Percentiles rank a stretch among this genome's conserved stretches.
Conservation (phyloP, 2,797 vertebrate species). For the Siniperca obscura region DNA sequence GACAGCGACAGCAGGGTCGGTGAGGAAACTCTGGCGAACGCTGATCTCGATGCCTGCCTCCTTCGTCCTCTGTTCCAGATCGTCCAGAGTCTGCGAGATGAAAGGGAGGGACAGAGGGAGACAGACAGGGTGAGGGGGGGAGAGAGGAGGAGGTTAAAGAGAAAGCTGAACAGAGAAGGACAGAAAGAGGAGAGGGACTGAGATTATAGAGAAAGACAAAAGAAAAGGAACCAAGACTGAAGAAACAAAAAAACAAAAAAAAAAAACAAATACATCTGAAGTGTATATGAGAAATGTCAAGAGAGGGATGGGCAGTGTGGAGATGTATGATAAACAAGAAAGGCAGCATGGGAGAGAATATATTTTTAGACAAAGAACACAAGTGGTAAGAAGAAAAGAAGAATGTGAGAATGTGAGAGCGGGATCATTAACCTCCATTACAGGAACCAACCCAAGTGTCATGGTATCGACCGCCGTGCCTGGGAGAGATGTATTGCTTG, state of each 20-base stretch:
- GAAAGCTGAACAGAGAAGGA: slow-evolving; percentile 41
- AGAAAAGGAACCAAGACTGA: slow-evolving; percentile 34
- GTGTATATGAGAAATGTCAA: slow-evolving; percentile 48
- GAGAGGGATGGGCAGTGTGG: slow-evolving; percentile 21
- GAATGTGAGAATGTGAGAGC: slow-evolving; percentile 49
- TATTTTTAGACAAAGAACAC: slow-evolving; percentile 55
- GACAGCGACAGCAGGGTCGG: slow-evolving; percentile 93
- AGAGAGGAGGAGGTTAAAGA: slow-evolving; percentile 56
- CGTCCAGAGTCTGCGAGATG: slow-evolving; percentile 91
- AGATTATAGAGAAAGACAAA: slow-evolving; percentile 52
- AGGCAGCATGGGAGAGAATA: slow-evolving; percentile 25
- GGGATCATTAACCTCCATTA: slow-evolving; percentile 79
- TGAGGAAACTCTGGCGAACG: slow-evolving; percentile 96
- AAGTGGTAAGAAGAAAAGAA: slow-evolving; percentile 39
- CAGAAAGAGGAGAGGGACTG: slow-evolving; percentile 57
- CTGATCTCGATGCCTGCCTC: slow-evolving; percentile 96
- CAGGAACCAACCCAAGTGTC: slow-evolving; percentile 66
- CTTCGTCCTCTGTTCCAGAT: slow-evolving; percentile 92
- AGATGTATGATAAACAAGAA: slow-evolving; percentile 38
- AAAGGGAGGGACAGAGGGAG: slow-evolving; percentile 57
- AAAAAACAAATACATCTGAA: slow-evolving; percentile 27
- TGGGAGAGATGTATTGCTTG: slow-evolving; percentile 64
- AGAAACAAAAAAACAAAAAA: slow-evolving; percentile 4
- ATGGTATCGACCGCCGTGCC: slow-evolving; percentile 63
- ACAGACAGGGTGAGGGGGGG: slow-evolving; percentile 18